Evolutionary conservation across 2,797 vertebrate genomes (phyloP).

Genomic region (Scarus forsteni): DNA sequence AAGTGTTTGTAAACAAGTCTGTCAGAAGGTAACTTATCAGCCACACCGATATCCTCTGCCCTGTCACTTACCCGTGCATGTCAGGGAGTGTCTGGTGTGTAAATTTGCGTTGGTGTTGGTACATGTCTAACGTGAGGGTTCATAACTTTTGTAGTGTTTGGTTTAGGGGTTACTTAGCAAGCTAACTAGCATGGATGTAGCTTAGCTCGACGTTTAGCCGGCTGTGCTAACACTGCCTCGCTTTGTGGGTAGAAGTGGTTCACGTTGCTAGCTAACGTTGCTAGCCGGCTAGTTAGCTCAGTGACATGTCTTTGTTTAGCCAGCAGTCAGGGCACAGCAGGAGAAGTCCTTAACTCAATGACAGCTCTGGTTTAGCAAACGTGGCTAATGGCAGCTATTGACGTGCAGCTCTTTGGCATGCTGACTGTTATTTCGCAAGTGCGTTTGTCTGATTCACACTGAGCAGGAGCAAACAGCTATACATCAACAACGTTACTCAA

Average conservation of each 20-base stretch:
- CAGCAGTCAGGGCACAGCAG: conserved; percentile 10
- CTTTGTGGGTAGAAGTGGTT: neutral
- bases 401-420: conserved; percentile 19
- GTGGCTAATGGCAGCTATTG: conserved; percentile 1
- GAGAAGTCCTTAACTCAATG: conserved; percentile 6
- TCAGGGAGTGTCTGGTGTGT: neutral
- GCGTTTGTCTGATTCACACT: conserved; percentile 9
- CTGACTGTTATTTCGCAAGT: conserved; percentile 39
- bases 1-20: conserved; percentile 89
- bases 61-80: neutral
- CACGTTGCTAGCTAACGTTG: conserved; percentile 36
- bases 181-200: conserved; percentile 43
- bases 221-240: conserved; percentile 45
- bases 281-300: conserved; percentile 56
- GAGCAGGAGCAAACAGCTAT: neutral
- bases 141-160: conserved; percentile 27
- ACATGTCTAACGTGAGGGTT: neutral
- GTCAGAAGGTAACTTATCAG: conserved; percentile 72
- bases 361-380: conserved; percentile 26
- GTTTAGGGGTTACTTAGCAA: conserved; percentile 36
- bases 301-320: conserved; percentile 59
- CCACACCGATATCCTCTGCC: conserved; percentile 15
- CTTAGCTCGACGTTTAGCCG: conserved; percentile 55
- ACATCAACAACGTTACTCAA: neutral
- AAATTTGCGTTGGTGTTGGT: neutral